Evolutionary conservation across 2,888 invertebrate genomes (phyloP).

Genomic region (Apodemia duryi): DNA sequence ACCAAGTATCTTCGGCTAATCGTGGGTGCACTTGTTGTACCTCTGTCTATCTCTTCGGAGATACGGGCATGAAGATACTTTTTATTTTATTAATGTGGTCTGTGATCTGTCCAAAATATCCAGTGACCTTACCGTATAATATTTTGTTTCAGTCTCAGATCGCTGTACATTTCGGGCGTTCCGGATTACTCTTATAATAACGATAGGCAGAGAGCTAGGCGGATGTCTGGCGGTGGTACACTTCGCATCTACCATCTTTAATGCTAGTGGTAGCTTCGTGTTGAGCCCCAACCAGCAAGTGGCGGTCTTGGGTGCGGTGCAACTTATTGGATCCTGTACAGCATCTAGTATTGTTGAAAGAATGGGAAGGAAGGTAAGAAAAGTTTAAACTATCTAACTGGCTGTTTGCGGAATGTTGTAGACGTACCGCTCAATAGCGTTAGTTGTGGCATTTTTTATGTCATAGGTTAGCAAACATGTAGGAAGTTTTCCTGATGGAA

Average conservation of each 20-base stretch:
- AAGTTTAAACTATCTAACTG: background rate
- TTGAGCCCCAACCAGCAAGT: slow-evolving; percentile 66
- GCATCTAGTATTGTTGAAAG: slow-evolving; percentile 63
- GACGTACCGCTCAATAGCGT: too few species aligned
- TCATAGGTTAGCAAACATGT: too few species aligned
- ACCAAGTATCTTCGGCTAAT: too few species aligned
- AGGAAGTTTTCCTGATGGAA: too few species aligned
- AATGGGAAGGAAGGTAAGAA: slow-evolving; percentile 62
- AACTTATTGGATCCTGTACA: slow-evolving; percentile 61
- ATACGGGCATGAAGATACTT: too few species aligned
- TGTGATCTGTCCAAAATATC: too few species aligned
- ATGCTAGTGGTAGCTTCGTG: slow-evolving; percentile 50
- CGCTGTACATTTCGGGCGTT: slow-evolving; percentile 68
- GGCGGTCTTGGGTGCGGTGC: slow-evolving; percentile 56
- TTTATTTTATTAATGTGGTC: too few species aligned
- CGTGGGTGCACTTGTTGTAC: too few species aligned
- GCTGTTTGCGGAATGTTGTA: too few species aligned
- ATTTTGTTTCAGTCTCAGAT: slow-evolving; percentile 49
- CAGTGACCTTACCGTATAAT: too few species aligned
- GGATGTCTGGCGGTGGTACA: slow-evolving; percentile 68
- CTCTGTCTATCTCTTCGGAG: too few species aligned
- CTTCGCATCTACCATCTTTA: slow-evolving; percentile 71
- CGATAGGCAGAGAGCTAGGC: slow-evolving; percentile 63
- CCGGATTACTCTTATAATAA: slow-evolving; percentile 73
- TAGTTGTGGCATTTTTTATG: background rate